A percentile compares a stretch with the other conserved stretches of the same genome.
Conservation (phyloP, 2,797 vertebrate genomes). For the Zenarchopterus dispar region DNA sequence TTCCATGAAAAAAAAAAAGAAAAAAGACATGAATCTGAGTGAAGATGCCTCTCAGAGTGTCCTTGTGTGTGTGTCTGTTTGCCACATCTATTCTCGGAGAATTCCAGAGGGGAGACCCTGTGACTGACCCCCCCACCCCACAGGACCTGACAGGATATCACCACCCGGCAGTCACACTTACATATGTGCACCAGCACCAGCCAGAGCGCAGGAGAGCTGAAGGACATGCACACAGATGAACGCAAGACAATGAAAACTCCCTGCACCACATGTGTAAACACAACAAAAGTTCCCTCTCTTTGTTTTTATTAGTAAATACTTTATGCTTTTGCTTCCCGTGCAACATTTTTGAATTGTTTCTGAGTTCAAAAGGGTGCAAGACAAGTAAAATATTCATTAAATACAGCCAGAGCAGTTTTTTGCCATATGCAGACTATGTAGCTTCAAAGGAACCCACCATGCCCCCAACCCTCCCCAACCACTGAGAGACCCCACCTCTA, state of each 20-base stretch:
- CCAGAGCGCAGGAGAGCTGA: slow-evolving; percentile 15
- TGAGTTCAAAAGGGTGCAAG: background rate
- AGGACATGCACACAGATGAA: slow-evolving; percentile 10
- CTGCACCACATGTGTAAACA: background rate
- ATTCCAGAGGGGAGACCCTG: slow-evolving; percentile 81
- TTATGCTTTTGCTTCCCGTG: background rate
- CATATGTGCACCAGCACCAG: slow-evolving; percentile 24
- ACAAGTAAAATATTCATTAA: background rate
- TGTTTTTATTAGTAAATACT: background rate
- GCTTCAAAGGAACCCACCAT: too few species aligned
- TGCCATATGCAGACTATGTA: too few species aligned
- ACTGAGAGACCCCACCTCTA: too few species aligned
- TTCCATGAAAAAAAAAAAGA: slow-evolving; percentile 26
- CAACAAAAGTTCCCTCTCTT: background rate
- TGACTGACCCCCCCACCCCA: slow-evolving; percentile 80
- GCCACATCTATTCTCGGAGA: slow-evolving; percentile 79
- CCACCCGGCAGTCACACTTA: slow-evolving; percentile 34
- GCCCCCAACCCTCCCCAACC: too few species aligned
- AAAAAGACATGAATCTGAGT: slow-evolving; percentile 31
- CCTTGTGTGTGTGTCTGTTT: slow-evolving; percentile 36
- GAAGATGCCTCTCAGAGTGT: slow-evolving; percentile 44
- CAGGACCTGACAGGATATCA: slow-evolving; percentile 79
- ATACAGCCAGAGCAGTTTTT: background rate
- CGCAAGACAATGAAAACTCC: background rate
- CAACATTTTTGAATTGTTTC: too few species aligned